Evolutionary conservation across 2,113 vertebrate species (phyloP).

Genomic region (Erinaceus europaeus): DNA sequence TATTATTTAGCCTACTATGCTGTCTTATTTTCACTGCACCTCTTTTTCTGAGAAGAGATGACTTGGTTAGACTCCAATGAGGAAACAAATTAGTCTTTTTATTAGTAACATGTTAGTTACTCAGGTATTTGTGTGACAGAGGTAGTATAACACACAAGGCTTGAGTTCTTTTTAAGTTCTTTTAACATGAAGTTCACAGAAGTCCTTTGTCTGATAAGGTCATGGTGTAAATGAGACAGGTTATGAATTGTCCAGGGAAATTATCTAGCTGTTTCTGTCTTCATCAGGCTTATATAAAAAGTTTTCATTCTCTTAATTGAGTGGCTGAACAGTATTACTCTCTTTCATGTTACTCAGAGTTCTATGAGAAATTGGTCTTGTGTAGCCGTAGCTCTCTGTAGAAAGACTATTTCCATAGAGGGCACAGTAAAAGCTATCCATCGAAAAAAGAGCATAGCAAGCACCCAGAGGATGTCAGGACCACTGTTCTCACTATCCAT

Average conservation of each 20-base stretch:
- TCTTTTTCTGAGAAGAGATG: slow-evolving; percentile 12
- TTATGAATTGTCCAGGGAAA: slow-evolving; percentile 14
- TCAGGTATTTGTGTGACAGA: neutral
- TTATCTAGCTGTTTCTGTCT: slow-evolving; percentile 6
- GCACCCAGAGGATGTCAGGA: neutral
- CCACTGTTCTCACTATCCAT: neutral
- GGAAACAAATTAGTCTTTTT: slow-evolving; percentile 13
- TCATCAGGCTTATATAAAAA: neutral
- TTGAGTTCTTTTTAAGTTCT: neutral
- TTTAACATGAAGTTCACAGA: slow-evolving; percentile 34
- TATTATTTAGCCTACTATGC: no score
- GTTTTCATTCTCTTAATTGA: slow-evolving; percentile 31
- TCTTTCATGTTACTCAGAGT: slow-evolving; percentile 6
- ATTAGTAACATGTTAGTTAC: neutral
- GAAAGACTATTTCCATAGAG: slow-evolving; percentile 18
- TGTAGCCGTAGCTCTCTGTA: neutral
- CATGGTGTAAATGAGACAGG: slow-evolving; percentile 6
- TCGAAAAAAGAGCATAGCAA: neutral
- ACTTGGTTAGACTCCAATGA: neutral
- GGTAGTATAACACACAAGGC: neutral
- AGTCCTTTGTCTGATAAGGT: neutral
- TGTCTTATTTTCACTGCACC: neutral
- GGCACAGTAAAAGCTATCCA: slow-evolving; percentile 4
- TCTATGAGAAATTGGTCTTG: slow-evolving; percentile 20
- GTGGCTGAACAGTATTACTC: neutral